Evolutionary conservation across 1,140 invertebrate genomes (phyloP), one percentile per base, ranked within the genome.

Genomic region (Calephelis virginiensis): DNA sequence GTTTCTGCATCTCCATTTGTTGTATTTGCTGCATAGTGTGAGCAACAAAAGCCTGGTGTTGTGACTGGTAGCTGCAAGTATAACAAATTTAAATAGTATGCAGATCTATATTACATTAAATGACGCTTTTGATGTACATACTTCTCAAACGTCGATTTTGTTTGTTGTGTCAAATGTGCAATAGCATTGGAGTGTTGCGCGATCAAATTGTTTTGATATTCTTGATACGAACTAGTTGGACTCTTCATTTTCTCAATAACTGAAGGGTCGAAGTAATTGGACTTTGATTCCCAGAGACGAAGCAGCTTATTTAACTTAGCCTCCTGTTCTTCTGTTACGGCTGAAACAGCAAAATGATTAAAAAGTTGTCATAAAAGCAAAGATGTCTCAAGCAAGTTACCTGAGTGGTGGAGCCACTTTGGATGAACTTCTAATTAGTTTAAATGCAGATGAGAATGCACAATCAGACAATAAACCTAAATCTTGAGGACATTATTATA

Each of bases 211-310:
- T 95, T 94, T 92, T 98, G 95, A 83, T 97, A 97, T 75, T 97
- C 95, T 72, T 96, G 94, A 92, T 96, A 96, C 9, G 96, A 96
- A 43, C 93, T 92, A 63, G 94, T 94, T 6, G 96, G 96, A 68
- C 95, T 94, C 77, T 95, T 95, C 86, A 98, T 92, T 86, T 96
- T 96, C 61, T 97, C 96, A 70, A 99, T 95, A 65, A 97, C 96
- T 4, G 94, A 93, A 50, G 94, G 92, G 79, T 96, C 95, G 85
- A 99, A 97, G 90, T 99, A 99, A 92, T 98, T 98, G 69, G 95
- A 95, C 90, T 99, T 99, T 64, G 97, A 97, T 86, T 99, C 97
- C 98, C 98, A 99, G 10, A 99, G 91, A 62, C 95, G 96, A 14
- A 99, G 92, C 60, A 99, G 91, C 92, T 99, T 99, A 78, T 96